Percentiles rank a stretch among this genome's conserved stretches.
Evolutionary conservation across 2,113 vertebrate species (phyloP).

Genomic region (Potamarius usumacintae): DNA sequence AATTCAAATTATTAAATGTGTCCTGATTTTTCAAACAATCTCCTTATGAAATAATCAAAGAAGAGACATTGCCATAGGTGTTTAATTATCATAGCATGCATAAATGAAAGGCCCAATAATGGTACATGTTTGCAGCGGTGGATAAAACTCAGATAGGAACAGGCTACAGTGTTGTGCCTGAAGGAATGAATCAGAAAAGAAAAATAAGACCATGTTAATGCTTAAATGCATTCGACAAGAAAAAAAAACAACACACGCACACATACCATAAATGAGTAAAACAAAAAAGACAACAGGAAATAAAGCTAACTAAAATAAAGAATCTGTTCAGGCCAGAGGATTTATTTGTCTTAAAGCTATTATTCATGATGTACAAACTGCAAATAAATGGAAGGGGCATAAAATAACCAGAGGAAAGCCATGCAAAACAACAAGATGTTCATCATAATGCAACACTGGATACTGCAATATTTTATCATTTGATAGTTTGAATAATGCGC

Average conservation of each 20-base stretch:
- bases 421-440: conserved; percentile 40
- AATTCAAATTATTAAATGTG: conserved; percentile 27
- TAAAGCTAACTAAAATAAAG: conserved; percentile 27
- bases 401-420: conserved; percentile 37
- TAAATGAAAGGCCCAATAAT: conserved; percentile 13
- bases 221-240: conserved; percentile 15
- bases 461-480: conserved; percentile 40
- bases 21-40: conserved; percentile 39
- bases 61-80: conserved; percentile 39
- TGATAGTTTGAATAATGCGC: conserved; percentile 41
- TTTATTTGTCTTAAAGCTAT: conserved; percentile 41
- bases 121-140: conserved; percentile 18
- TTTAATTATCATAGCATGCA: conserved; percentile 34
- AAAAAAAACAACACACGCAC: neutral
- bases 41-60: conserved; percentile 41
- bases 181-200: conserved; percentile 18
- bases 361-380: conserved; percentile 33
- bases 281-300: neutral
- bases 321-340: conserved; percentile 23
- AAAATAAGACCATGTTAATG: conserved; percentile 17
- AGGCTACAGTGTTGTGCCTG: conserved; percentile 20
- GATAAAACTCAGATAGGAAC: conserved; percentile 31
- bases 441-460: conserved; percentile 48
- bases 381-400: conserved; percentile 32
- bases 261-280: neutral